Evolutionary conservation across 2,888 invertebrate species (phyloP), one percentile per base, ranked within the genome.

Genomic region (Tridacna gigas): DNA sequence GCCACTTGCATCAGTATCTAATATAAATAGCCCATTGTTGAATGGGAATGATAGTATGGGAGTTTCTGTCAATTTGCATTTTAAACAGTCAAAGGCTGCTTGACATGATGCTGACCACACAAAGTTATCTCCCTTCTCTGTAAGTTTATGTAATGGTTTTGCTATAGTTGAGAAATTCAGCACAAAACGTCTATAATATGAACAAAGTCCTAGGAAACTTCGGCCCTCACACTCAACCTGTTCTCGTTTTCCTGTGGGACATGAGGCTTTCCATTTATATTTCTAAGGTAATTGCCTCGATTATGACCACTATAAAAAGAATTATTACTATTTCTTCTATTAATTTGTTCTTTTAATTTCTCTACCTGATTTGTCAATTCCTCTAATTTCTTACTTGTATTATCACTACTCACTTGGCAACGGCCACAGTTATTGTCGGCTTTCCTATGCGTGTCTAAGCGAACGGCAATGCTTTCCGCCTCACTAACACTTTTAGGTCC

Each of bases 81-180:
- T 80, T 56, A 88, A 37, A 20, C 28, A 22, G 1, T 77, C 25
- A 66, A 88, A 88, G 4, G 86, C 71, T 12, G 0, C 48, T 20
- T 89, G 60, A 28, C 69, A 56, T 22, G 13, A 74, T 20, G 73
- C 80, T 67, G 80, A 66, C 88, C 89, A 90, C 0, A 78, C 20
- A 75, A 89, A 88, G 13, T 28, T 25, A 0, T 0, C 26, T 9
- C 63, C 45, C 22, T 74, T 77, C 56, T 86, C 78, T 18, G 80
- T 83, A 5, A 89, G 83, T 51, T 51, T 51, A 18, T 51, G 51
- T 18, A 91, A 61, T 3, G 88, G 90, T 26, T 78, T 69, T 0
- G 90, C 88, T 15, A 90, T 84, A 9, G 56, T 60, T 0, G 88
- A 65, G 77, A 87, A 91, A 2, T 74, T 25, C 25, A 48, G 48